These are phyloP conservation scores for Hypotaenidia okinawae DNA, from an alignment of 2,797 vertebrate genomes.

Conservation along the genomic window DNA sequence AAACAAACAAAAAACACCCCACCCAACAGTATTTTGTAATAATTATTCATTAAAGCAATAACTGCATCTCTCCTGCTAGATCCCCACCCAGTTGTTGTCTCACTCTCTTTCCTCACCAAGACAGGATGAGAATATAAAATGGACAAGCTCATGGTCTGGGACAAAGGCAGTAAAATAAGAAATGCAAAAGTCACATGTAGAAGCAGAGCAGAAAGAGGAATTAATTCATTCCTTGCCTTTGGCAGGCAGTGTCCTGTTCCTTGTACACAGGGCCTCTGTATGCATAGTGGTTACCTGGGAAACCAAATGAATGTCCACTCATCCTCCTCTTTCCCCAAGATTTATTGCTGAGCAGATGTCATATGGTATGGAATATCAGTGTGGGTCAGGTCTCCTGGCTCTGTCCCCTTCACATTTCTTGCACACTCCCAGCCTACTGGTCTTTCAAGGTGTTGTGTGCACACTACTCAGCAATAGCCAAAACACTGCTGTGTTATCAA, in stretches of 20 bases:
- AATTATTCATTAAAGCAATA: not conserved
- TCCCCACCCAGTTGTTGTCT: not conserved
- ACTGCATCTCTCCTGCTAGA: not conserved
- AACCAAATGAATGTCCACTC: not conserved
- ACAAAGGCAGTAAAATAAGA: not conserved
- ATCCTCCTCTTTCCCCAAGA: not conserved
- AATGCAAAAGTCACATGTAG: not conserved
- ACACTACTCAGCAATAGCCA: not conserved
- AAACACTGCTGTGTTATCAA: not conserved
- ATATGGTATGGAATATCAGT: fast-evolving
- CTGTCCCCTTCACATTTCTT: not conserved
- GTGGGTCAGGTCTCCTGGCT: not conserved
- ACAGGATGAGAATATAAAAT: not conserved
- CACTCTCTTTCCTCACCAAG: not conserved
- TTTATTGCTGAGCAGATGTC: not conserved
- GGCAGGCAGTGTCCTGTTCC: not conserved
- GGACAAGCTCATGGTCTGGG: not conserved
- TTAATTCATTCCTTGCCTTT: not conserved
- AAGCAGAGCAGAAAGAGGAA: not conserved
- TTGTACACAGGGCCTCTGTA: not conserved
- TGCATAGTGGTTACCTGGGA: not conserved
- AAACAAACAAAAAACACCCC: too few relatives aligned
- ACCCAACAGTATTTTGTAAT: not conserved
- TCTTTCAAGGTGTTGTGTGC: fast-evolving
- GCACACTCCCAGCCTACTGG: not conserved